Conservation (phyloP, 2,113 vertebrate species). For the Calonectris borealis region DNA sequence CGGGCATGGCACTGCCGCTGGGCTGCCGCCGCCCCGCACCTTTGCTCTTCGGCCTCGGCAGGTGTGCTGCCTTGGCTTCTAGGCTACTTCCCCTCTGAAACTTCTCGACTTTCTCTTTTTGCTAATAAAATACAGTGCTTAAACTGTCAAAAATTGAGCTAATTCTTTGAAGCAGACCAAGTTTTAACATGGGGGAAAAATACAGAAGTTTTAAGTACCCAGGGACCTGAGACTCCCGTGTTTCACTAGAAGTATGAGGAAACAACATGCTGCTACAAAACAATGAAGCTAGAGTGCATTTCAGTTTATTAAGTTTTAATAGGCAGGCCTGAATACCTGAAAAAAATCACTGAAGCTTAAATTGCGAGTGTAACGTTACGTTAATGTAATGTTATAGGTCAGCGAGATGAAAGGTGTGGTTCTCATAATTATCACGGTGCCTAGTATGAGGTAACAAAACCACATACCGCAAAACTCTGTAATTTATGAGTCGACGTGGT, state of each 20-base stretch:
- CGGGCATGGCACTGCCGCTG: background rate
- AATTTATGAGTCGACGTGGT: background rate
- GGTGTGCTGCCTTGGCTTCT: background rate
- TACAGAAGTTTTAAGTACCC: background rate
- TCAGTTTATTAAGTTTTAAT: background rate
- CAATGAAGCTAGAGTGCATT: background rate
- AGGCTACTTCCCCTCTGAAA: background rate
- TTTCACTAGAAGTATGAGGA: background rate
- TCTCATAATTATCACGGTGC: background rate
- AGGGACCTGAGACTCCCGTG: background rate
- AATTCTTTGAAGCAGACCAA: background rate
- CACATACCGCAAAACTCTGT: background rate
- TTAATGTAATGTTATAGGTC: background rate
- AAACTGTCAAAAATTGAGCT: background rate
- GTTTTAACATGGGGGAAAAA: background rate
- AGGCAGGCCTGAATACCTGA: background rate
- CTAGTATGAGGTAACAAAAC: conserved; percentile 10
- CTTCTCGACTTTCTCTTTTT: background rate
- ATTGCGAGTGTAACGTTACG: background rate
- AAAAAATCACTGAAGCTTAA: background rate
- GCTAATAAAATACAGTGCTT: background rate
- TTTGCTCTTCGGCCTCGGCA: background rate
- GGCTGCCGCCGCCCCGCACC: background rate
- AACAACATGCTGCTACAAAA: background rate
- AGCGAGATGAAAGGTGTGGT: background rate